phyloP scores from a whole-genome alignment of 2,888 invertebrate species.

The Netelia melanura region DNA sequence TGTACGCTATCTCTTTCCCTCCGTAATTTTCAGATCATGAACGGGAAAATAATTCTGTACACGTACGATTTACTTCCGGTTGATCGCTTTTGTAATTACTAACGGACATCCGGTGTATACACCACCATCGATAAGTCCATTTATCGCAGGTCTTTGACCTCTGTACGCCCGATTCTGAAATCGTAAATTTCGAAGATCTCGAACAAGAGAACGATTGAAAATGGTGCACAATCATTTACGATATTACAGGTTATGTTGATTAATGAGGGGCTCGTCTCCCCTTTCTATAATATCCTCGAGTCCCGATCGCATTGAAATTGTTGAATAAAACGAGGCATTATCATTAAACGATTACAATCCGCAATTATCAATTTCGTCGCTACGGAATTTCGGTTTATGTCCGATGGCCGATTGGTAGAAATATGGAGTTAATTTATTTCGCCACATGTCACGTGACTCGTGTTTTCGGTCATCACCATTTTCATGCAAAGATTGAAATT shows the following conservation, averaged over 20 bases:
- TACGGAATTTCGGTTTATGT: no score
- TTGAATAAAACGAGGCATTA: no score
- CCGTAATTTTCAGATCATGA: conserved; percentile 18
- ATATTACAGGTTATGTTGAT: no score
- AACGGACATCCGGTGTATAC: background rate
- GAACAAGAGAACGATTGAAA: background rate
- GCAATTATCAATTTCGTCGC: no score
- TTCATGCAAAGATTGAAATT: no score
- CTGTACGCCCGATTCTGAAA: background rate
- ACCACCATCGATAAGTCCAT: background rate
- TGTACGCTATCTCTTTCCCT: background rate
- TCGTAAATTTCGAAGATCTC: background rate
- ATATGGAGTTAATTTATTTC: no score
- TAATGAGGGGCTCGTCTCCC: background rate
- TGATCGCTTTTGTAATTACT: conserved; percentile 27
- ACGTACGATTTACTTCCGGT: conserved; percentile 27
- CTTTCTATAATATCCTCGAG: background rate
- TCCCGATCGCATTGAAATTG: no score
- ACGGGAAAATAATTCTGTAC: conserved; percentile 37
- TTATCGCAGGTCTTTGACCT: background rate
- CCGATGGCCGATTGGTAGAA: no score
- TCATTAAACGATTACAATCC: no score
- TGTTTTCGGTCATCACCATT: no score
- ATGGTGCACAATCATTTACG: background rate
- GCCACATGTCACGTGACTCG: no score